Percentiles rank a stretch among this genome's conserved stretches.
These are phyloP conservation scores for Dreissena rostriformis DNA, from an alignment of 1,140 invertebrate species.

Conservation along the genomic window DNA sequence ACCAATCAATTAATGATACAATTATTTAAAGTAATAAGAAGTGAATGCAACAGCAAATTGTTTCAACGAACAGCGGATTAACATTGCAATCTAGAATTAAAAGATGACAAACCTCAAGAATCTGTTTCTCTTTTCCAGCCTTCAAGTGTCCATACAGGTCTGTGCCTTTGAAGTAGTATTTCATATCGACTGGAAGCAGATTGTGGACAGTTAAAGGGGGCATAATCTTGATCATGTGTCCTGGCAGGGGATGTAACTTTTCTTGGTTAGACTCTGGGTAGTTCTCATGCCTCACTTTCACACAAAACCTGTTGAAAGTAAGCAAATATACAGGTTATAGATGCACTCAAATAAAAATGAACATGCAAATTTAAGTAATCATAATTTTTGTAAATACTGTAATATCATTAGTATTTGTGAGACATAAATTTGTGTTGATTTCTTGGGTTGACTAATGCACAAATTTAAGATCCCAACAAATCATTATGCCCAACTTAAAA, in stretches of 20 bases:
- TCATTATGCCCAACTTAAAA: too few relatives aligned
- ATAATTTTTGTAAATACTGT: neutral
- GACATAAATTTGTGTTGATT: too few relatives aligned
- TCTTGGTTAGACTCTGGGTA: slow-evolving; percentile 85
- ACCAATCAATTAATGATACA: too few relatives aligned
- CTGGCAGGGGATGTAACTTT: slow-evolving; percentile 84
- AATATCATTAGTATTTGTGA: too few relatives aligned
- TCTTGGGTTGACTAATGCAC: too few relatives aligned
- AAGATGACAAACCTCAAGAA: slow-evolving; percentile 76
- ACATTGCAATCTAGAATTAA: too few relatives aligned
- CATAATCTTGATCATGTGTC: slow-evolving; percentile 91
- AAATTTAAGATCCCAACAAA: too few relatives aligned
- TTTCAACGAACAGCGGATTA: too few relatives aligned
- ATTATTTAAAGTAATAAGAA: too few relatives aligned
- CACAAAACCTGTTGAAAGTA: slow-evolving; percentile 86
- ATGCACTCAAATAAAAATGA: slow-evolving; percentile 65
- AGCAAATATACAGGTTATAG: slow-evolving; percentile 75
- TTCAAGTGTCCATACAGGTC: slow-evolving; percentile 84
- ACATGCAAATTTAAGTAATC: neutral
- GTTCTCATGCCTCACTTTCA: slow-evolving; percentile 89
- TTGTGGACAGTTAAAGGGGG: slow-evolving; percentile 91
- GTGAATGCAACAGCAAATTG: too few relatives aligned
- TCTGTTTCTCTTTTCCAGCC: slow-evolving; percentile 83
- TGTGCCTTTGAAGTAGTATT: slow-evolving; percentile 74
- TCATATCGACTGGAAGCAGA: slow-evolving; percentile 85